Percentiles rank a stretch among this genome's conserved stretches.
These are phyloP conservation scores for Bombus confusus DNA, from an alignment of 1,140 invertebrate genomes.

Conservation along the genomic window DNA sequence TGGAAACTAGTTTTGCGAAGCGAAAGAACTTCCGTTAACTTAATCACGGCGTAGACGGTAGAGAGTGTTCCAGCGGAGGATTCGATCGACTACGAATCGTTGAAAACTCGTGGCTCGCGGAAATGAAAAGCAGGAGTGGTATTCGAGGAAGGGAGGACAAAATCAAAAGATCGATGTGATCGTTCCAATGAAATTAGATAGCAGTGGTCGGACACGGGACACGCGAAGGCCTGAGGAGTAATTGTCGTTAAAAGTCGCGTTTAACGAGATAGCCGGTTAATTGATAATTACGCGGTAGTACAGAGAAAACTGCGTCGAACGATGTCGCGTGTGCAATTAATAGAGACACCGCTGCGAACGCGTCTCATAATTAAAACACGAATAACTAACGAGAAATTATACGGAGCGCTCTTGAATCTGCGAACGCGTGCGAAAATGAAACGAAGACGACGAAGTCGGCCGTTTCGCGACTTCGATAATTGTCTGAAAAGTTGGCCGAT, in stretches of 20 bases:
- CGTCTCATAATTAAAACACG: slow-evolving; percentile 21
- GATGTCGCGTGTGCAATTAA: slow-evolving; percentile 40
- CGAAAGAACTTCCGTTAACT: background rate
- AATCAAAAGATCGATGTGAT: slow-evolving; percentile 1
- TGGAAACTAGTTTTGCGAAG: too few relatives aligned
- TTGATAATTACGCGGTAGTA: slow-evolving; percentile 37
- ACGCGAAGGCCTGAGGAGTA: slow-evolving; percentile 21
- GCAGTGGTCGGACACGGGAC: background rate
- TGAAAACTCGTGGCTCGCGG: background rate
- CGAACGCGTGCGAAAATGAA: background rate
- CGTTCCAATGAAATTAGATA: slow-evolving; percentile 7
- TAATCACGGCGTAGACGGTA: background rate
- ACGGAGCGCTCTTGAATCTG: background rate
- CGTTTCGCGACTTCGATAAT: background rate
- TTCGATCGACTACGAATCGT: background rate
- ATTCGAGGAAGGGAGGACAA: background rate
- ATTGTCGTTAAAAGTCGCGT: slow-evolving; percentile 33
- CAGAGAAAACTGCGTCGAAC: slow-evolving; percentile 39
- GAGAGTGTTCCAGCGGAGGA: background rate
- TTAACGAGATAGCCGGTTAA: slow-evolving; percentile 46
- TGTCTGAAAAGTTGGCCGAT: slow-evolving; percentile 4
- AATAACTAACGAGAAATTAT: background rate
- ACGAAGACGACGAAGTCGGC: background rate
- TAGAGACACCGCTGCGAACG: background rate
- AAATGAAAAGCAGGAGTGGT: background rate